Conservation (phyloP, 2,797 vertebrate species). For the Tachyglossus aculeatus region DNA sequence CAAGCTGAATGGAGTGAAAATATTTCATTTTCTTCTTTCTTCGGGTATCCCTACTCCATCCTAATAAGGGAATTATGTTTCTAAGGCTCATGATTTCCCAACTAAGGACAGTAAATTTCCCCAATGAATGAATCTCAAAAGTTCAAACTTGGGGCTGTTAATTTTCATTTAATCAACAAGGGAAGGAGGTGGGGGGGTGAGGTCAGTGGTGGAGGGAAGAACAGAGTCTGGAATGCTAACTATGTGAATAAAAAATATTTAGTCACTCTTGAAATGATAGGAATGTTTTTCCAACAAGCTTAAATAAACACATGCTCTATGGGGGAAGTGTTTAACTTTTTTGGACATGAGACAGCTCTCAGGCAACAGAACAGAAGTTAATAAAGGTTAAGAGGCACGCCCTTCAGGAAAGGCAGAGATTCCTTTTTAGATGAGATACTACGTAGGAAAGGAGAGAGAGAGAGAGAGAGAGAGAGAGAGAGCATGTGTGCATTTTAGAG, state of each 20-base stretch:
- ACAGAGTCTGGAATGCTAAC: slow-evolving; percentile 78
- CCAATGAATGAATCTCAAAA: slow-evolving; percentile 46
- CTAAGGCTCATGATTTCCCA: slow-evolving; percentile 34
- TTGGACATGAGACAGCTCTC: slow-evolving; percentile 76
- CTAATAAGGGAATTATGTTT: slow-evolving; percentile 14
- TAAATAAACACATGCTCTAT: slow-evolving; percentile 82
- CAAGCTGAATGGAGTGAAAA: not conserved
- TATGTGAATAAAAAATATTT: slow-evolving; percentile 85
- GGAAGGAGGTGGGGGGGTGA: slow-evolving; percentile 59
- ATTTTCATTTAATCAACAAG: slow-evolving; percentile 80
- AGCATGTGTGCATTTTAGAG: not conserved
- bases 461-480: too few relatives aligned
- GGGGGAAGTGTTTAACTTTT: slow-evolving; percentile 76
- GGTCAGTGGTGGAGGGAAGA: too few relatives aligned
- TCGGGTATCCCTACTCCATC: not conserved
- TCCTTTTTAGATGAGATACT: not conserved
- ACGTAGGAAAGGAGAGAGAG: not conserved
- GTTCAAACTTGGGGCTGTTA: slow-evolving; percentile 65
- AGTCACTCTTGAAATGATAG: slow-evolving; percentile 86
- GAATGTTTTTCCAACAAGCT: slow-evolving; percentile 86
- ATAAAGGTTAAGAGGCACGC: slow-evolving; percentile 68
- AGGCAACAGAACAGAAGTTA: slow-evolving; percentile 69
- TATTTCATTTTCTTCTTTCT: not conserved
- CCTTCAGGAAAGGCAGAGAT: slow-evolving; percentile 55
- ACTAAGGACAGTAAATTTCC: slow-evolving; percentile 7